These are phyloP conservation scores for Phoxinus dragarum DNA, from an alignment of 2,797 vertebrate species.

Conservation along the genomic window DNA sequence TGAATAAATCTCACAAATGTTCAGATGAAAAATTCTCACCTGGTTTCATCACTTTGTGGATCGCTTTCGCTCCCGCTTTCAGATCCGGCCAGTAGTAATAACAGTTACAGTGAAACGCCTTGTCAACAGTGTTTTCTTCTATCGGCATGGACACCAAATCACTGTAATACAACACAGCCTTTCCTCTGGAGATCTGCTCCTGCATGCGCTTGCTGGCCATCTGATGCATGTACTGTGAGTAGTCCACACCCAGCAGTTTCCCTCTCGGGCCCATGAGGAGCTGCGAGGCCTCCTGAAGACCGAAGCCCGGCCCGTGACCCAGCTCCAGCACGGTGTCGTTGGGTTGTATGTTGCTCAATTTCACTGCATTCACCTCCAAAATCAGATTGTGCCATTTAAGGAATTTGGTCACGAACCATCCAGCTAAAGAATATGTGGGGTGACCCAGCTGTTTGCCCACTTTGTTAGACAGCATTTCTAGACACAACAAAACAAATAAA, in stretches of 20 bases:
- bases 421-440: constrained; percentile 69
- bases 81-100: constrained; percentile 83
- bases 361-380: constrained; percentile 73
- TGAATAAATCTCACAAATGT: no score
- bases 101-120: constrained; percentile 82
- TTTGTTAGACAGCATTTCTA: constrained; percentile 64
- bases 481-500: not conserved
- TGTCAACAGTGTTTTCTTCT: constrained; percentile 72
- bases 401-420: constrained; percentile 72
- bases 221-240: constrained; percentile 80
- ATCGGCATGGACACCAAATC: constrained; percentile 77
- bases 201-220: constrained; percentile 69
- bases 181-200: constrained; percentile 68
- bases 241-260: constrained; percentile 78
- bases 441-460: constrained; percentile 69
- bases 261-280: constrained; percentile 70
- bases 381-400: constrained; percentile 63
- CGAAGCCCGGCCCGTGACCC: constrained; percentile 76
- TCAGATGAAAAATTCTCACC: constrained; percentile 50
- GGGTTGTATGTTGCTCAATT: constrained; percentile 69
- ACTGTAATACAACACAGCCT: constrained; percentile 70
- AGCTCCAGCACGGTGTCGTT: constrained; percentile 76
- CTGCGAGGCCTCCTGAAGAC: constrained; percentile 68
- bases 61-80: constrained; percentile 66
- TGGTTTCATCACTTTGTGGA: constrained; percentile 80